Percentiles rank a stretch among this genome's conserved stretches.
Evolutionary conservation across 2,113 vertebrate genomes (phyloP).

Genomic region (Dicaeum eximium): DNA sequence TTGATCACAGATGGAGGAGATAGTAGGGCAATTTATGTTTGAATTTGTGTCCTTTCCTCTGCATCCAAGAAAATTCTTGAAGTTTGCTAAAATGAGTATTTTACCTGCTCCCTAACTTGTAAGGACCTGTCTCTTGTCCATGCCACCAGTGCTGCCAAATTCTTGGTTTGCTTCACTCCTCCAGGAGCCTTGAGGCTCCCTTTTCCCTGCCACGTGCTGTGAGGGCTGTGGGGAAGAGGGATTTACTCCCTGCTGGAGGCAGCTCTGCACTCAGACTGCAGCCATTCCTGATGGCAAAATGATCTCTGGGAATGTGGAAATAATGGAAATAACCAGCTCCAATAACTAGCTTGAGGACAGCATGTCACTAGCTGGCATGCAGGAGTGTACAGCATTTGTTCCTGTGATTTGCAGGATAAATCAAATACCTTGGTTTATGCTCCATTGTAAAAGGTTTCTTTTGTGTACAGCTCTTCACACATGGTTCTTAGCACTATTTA

Average conservation of each 20-base stretch:
- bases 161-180: not conserved
- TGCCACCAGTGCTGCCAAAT: not conserved
- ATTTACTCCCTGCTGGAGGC: not conserved
- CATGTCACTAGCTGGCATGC: not conserved
- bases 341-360: not conserved
- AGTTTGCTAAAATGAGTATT: not conserved
- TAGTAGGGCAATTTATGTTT: not conserved
- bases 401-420: constrained; percentile 11
- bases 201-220: not conserved
- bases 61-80: not conserved
- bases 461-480: constrained; percentile 24
- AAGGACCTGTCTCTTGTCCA: not conserved
- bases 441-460: not conserved
- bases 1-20: not conserved
- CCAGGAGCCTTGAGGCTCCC: not conserved
- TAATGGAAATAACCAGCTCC: not conserved
- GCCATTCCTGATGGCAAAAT: not conserved
- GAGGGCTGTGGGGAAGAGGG: not conserved
- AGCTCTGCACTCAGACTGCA: not conserved
- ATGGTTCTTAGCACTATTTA: not conserved
- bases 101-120: not conserved
- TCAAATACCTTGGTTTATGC: constrained; percentile 10
- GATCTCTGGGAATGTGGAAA: not conserved
- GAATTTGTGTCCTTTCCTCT: not conserved
- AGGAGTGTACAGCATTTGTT: not conserved